Evolutionary conservation across 35 echinoderm and acorn worm genomes (phyloP).

Genomic region (Heliocidaris erythrogramma): DNA sequence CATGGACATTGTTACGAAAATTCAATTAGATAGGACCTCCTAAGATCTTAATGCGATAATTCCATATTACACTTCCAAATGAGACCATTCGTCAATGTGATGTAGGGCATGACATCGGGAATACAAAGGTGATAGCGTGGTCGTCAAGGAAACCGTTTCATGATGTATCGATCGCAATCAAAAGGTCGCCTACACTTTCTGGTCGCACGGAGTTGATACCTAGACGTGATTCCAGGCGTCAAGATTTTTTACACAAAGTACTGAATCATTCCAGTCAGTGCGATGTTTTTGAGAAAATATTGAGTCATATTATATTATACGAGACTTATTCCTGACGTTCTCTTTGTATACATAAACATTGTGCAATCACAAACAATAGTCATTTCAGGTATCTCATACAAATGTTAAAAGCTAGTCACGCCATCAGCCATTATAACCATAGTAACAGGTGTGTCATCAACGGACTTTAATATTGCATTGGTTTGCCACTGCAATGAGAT

Average conservation of each 20-base stretch:
- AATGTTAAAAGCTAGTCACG: too few species aligned
- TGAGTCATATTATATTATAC: too few species aligned
- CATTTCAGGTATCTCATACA: too few species aligned
- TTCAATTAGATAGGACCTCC: background rate
- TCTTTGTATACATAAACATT: too few species aligned
- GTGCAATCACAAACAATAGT: too few species aligned
- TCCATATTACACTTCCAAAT: background rate
- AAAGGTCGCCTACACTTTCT: conserved; percentile 29
- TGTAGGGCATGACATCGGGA: background rate
- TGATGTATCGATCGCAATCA: conserved; percentile 25
- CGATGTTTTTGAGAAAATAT: background rate
- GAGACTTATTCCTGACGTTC: too few species aligned
- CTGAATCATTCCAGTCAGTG: background rate
- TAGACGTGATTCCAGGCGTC: background rate
- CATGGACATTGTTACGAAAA: background rate
- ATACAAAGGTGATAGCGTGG: too few species aligned
- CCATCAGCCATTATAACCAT: too few species aligned
- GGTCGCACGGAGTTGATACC: background rate
- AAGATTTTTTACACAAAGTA: too few species aligned
- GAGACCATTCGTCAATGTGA: background rate
- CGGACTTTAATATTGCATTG: too few species aligned
- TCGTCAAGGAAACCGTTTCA: background rate
- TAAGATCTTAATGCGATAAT: background rate
- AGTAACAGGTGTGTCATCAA: too few species aligned
- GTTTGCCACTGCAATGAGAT: too few species aligned